These are phyloP conservation scores for Lypha dubia DNA, from an alignment of 2,888 invertebrate genomes.

Conservation along the genomic window DNA sequence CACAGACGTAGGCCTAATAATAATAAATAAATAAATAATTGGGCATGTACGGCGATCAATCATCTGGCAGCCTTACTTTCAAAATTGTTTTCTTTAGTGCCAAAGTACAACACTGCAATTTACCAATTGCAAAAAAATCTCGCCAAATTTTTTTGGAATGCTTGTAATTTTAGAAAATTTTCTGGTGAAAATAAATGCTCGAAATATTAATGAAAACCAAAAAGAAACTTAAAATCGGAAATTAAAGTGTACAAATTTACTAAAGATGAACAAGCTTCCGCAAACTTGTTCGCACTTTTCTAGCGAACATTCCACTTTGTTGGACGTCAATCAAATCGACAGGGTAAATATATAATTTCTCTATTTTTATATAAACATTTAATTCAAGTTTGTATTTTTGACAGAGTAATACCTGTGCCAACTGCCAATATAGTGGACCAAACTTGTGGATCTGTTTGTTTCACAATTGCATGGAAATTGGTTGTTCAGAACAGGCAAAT, in stretches of 20 bases:
- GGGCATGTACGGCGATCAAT: background rate
- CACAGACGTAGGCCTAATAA: too few species aligned
- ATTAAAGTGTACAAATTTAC: conserved; percentile 16
- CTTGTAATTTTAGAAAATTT: conserved; percentile 21
- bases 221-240: conserved; percentile 4
- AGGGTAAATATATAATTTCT: conserved; percentile 74
- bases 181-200: background rate
- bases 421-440: conserved; percentile 89
- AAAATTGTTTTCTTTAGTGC: background rate
- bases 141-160: conserved; percentile 12
- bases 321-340: conserved; percentile 77
- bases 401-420: conserved; percentile 87
- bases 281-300: conserved; percentile 75
- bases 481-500: conserved; percentile 92
- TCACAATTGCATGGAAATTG: conserved; percentile 90
- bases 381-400: background rate
- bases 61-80: conserved; percentile 7
- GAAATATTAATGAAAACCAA: conserved; percentile 35
- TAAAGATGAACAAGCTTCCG: conserved; percentile 70
- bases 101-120: conserved; percentile 53
- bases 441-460: conserved; percentile 94
- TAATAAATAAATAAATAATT: too few species aligned
- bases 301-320: conserved; percentile 73
- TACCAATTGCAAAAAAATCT: conserved; percentile 37
- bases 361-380: conserved; percentile 24